Evolutionary conservation across 2,888 invertebrate species (phyloP), one percentile per base, ranked within the genome.

Genomic region (Criorhina ranunculi): DNA sequence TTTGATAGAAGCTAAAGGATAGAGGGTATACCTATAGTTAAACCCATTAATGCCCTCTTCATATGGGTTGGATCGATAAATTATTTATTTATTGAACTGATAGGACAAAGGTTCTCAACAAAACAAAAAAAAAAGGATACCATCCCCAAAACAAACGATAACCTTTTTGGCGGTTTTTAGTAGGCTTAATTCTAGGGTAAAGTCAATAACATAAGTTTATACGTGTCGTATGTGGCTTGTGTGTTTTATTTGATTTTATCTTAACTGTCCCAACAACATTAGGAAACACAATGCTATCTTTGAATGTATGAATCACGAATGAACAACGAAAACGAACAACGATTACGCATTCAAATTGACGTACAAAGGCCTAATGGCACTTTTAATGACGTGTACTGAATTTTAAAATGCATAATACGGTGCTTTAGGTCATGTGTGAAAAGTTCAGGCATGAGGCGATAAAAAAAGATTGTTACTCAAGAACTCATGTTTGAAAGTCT

Each of bases 11-110:
- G 44, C 24, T 40, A 24, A 4, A 24, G 24, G 4, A 4, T 24
- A 24, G 24, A 4, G n/a, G n/a, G n/a, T n/a, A n/a, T n/a, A n/a
- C n/a, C n/a, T 24, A 53, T n/a, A 35, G 42, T 70, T 49, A 29
- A 46, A 29, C 15, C 37, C 46, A 70, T 59, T 49, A 49, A 29
- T 57, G 46, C 7, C 29, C 49, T 15, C 29, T 11, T 29, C 44
- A 70, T 35, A 49, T 11, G 42, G 11, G n/a, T 1, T 42, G 12
- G 33, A 70, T 70, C 70, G 70, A 70, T 70, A 70, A 11, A 8
- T 11, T 33, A 15, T 57, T 44, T 24, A 24, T 24, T 70, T 37
- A 59, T 29, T 35, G 29, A 51, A 19, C n/a, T 24, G 49, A 49
- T n/a, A 17, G 1, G 17, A 9, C 17, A 17, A 33, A 44, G 11